phyloP scores from a whole-genome alignment of 2,797 vertebrate species.

The Myotis vivesi region DNA sequence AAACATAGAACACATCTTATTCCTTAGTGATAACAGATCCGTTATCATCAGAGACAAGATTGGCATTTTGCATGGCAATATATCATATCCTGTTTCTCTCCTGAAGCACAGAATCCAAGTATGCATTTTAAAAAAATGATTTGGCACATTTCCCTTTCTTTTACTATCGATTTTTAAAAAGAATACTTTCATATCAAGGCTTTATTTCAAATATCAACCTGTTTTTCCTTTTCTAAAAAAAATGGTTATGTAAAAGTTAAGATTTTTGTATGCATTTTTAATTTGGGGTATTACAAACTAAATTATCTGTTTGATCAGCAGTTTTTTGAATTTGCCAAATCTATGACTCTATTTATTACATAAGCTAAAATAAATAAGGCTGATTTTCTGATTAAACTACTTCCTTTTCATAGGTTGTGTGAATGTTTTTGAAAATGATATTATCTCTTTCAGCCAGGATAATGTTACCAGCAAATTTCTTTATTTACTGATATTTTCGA shows the following conservation, averaged over 20 bases:
- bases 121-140: not conserved
- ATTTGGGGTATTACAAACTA: not conserved
- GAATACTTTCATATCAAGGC: not conserved
- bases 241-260: not conserved
- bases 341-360: not conserved
- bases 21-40: slow-evolving; percentile 47
- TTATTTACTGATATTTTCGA: not conserved
- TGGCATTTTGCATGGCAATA: not conserved
- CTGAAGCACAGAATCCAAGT: not conserved
- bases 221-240: not conserved
- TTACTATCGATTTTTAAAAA: not conserved
- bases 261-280: not conserved
- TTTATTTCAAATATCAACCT: not conserved
- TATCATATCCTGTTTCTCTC: not conserved
- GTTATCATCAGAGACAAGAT: not conserved
- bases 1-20: slow-evolving; percentile 38
- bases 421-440: not conserved
- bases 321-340: not conserved
- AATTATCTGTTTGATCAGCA: not conserved
- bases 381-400: not conserved
- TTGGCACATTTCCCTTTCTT: not conserved
- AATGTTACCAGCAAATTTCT: not conserved
- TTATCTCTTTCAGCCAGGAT: not conserved
- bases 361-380: not conserved
- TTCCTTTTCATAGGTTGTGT: not conserved